Percentiles rank a stretch among this genome's conserved stretches.
Evolutionary conservation across 1,140 invertebrate species (phyloP).

Genomic region (Zaprionus taronus): DNA sequence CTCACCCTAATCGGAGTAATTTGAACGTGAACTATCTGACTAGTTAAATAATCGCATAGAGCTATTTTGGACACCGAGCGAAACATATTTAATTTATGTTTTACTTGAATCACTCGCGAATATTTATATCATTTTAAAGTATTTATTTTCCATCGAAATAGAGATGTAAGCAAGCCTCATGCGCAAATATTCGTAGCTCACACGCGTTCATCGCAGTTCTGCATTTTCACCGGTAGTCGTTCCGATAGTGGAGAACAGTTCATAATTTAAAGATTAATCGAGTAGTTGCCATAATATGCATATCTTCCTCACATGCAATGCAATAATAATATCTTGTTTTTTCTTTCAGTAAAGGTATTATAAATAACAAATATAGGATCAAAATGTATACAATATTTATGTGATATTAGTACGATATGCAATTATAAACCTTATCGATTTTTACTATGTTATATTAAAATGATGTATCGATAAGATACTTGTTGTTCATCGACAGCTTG

Average conservation of each 20-base stretch:
- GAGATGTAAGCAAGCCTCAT: constrained; percentile 17
- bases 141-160: constrained; percentile 18
- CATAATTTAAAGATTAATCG: not conserved
- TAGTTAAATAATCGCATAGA: constrained; percentile 22
- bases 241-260: not conserved
- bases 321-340: too few species aligned
- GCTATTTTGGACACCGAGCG: constrained; percentile 24
- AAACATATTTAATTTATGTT: constrained; percentile 34
- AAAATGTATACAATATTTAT: too few species aligned
- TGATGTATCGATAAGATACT: not conserved
- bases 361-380: too few species aligned
- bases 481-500: not conserved
- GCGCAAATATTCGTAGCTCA: not conserved
- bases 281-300: not conserved
- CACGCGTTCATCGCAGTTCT: not conserved
- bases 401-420: not conserved
- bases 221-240: not conserved
- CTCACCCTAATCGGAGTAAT: constrained; percentile 30
- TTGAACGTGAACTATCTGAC: constrained; percentile 14
- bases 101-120: not conserved
- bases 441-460: not conserved
- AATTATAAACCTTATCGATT: not conserved
- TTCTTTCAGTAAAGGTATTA: too few species aligned
- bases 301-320: not conserved
- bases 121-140: constrained; percentile 38